phyloP scores from a whole-genome alignment of 2,888 invertebrate genomes.

The Nephrotoma appendiculata region DNA sequence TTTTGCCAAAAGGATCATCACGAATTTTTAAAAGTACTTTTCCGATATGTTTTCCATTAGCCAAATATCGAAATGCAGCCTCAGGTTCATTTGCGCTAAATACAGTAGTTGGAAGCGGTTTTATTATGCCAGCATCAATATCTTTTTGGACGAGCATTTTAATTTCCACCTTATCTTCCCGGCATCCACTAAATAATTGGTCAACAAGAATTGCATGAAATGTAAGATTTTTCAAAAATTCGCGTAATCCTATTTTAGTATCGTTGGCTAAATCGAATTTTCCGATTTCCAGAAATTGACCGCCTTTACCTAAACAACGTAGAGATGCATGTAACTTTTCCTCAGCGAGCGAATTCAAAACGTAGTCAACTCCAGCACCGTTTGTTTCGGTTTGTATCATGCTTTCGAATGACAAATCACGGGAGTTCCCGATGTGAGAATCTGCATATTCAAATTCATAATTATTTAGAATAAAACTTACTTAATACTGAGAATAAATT shows the following conservation, averaged over 20 bases:
- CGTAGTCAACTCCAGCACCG: slow-evolving; percentile 79
- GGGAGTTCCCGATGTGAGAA: slow-evolving; percentile 71
- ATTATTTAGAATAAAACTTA: too few species aligned
- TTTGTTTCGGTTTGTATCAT: slow-evolving; percentile 66
- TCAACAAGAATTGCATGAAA: slow-evolving; percentile 71
- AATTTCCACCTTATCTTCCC: slow-evolving; percentile 21
- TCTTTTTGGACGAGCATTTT: slow-evolving; percentile 8
- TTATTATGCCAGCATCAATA: slow-evolving; percentile 13
- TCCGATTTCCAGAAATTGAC: too few species aligned
- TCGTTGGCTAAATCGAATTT: too few species aligned
- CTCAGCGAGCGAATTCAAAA: slow-evolving; percentile 74
- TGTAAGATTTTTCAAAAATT: slow-evolving; percentile 54
- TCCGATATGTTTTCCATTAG: slow-evolving; percentile 64
- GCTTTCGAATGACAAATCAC: slow-evolving; percentile 74
- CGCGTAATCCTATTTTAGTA: slow-evolving; percentile 42
- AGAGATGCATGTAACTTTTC: slow-evolving; percentile 54
- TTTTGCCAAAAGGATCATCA: slow-evolving; percentile 16
- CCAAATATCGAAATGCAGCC: slow-evolving; percentile 51
- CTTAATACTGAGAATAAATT: too few species aligned
- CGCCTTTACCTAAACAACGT: too few species aligned
- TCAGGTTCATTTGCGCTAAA: slow-evolving; percentile 53
- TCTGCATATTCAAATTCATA: not conserved
- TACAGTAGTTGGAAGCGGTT: slow-evolving; percentile 27
- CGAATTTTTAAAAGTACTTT: slow-evolving; percentile 40
- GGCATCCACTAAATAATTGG: slow-evolving; percentile 39